Evolutionary conservation across 2,797 vertebrate genomes (phyloP).

Genomic region (Protonibea diacanthus): DNA sequence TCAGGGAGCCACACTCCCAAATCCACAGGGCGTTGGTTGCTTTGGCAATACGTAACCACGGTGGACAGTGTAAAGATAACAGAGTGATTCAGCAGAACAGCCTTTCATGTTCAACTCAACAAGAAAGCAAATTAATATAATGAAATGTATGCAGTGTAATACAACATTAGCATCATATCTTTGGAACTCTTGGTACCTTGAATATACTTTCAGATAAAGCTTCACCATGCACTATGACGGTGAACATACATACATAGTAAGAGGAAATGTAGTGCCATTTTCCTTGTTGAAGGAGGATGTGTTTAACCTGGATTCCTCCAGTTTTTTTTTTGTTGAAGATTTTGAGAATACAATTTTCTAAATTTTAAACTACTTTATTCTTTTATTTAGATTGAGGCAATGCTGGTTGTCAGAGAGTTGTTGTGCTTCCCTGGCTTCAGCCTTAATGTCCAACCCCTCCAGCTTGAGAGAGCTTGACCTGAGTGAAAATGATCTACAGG

Average conservation of each 20-base stretch:
- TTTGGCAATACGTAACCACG: not conserved
- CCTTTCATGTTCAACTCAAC: not conserved
- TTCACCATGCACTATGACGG: not conserved
- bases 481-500: conserved; percentile 35
- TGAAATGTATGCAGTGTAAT: not conserved
- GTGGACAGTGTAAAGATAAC: not conserved
- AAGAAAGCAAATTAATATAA: not conserved
- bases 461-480: conserved; percentile 32
- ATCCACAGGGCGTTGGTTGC: not conserved
- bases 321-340: not conserved
- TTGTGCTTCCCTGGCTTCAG: conserved; percentile 24
- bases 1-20: not conserved
- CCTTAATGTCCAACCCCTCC: conserved; percentile 11
- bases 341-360: not conserved
- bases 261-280: not conserved
- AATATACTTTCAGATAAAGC: not conserved
- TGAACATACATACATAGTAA: not conserved
- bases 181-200: not conserved
- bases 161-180: not conserved
- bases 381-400: conserved; percentile 18
- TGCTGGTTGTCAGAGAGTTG: conserved; percentile 36
- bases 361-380: not conserved
- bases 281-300: not conserved
- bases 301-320: not conserved
- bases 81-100: not conserved